phyloP scores from a whole-genome alignment of 2,888 invertebrate genomes.

The Hirtodrosophila duncani region DNA sequence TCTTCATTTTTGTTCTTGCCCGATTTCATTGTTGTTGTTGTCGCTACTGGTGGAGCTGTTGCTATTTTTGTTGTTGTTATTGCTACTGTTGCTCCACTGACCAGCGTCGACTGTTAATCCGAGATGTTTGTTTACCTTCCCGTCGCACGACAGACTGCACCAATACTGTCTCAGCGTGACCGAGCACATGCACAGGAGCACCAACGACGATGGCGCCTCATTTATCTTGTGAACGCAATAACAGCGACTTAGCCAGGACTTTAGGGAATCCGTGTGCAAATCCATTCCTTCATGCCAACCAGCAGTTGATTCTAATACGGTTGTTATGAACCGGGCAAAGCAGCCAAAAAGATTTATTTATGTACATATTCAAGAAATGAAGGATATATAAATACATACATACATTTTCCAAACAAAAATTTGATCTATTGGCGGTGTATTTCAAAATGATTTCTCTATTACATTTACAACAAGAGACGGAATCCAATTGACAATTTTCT shows the following conservation, averaged over 20 bases:
- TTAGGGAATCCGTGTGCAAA: constrained; percentile 56
- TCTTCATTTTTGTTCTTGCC: background rate
- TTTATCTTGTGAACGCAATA: constrained; percentile 73
- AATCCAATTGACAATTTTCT: no score
- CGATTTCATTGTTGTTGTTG: constrained; percentile 1
- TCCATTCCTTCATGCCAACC: constrained; percentile 41
- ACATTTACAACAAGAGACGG: no score
- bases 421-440: no score
- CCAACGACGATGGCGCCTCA: constrained; percentile 50
- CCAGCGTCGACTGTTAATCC: constrained; percentile 70
- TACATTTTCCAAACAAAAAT: no score
- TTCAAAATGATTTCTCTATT: no score
- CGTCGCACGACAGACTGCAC: constrained; percentile 33
- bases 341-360: constrained; percentile 23
- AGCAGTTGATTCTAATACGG: constrained; percentile 47
- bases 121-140: constrained; percentile 71
- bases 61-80: constrained; percentile 4
- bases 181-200: constrained; percentile 1
- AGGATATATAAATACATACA: no score
- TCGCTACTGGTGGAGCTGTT: constrained; percentile 3
- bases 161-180: constrained; percentile 8
- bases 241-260: constrained; percentile 71
- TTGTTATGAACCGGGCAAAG: constrained; percentile 50
- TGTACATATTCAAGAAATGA: background rate
- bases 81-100: constrained; percentile 44